These are phyloP conservation scores for Myanophis thanlyinensis DNA, from an alignment of 2,113 vertebrate species.

Conservation along the genomic window DNA sequence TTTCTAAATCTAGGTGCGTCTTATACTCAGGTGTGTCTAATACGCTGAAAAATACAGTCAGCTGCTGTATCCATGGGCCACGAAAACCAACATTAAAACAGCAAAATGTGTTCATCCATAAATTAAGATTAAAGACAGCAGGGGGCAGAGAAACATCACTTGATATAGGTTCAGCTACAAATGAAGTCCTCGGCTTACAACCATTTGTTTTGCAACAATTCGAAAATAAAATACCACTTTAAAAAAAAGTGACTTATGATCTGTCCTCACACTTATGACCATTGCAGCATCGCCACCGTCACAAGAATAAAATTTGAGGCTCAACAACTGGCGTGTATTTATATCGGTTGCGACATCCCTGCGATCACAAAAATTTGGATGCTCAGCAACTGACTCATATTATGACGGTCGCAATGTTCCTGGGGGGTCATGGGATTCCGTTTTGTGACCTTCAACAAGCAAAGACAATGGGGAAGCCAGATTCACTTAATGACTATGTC, in stretches of 20 bases:
- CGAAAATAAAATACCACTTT: neutral
- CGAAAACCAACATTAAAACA: neutral
- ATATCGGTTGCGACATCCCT: neutral
- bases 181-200: neutral
- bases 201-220: neutral
- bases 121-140: neutral
- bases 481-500: neutral
- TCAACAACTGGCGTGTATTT: neutral
- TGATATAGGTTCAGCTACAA: neutral
- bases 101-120: neutral
- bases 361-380: neutral
- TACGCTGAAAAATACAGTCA: no score
- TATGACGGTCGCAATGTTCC: neutral
- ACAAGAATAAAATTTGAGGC: neutral
- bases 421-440: neutral
- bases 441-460: neutral
- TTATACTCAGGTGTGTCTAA: no score
- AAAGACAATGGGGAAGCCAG: neutral
- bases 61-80: neutral
- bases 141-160: neutral
- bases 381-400: neutral
- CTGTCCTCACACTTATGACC: neutral
- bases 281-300: neutral
- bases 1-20: no score
- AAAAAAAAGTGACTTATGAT: neutral